phyloP scores from a whole-genome alignment of 2,888 invertebrate species.

The Phoronis australis region DNA sequence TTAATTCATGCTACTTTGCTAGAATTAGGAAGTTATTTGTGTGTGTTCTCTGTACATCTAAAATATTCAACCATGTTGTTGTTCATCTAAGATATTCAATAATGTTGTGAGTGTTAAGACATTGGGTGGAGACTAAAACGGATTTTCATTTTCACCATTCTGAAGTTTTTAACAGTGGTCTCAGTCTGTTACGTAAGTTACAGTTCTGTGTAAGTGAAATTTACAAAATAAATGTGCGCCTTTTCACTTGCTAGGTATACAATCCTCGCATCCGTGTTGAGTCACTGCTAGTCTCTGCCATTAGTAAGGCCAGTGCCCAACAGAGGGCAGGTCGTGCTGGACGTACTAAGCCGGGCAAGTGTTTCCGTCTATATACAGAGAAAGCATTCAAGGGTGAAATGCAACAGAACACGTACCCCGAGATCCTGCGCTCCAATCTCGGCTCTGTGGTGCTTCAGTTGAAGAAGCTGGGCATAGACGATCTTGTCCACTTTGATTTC shows the following conservation, averaged over 20 bases:
- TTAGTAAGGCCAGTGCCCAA: slow-evolving; percentile 98
- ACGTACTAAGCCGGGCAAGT: slow-evolving; percentile 95
- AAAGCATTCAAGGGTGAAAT: slow-evolving; percentile 84
- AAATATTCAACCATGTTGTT: too few relatives aligned
- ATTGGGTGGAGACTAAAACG: too few relatives aligned
- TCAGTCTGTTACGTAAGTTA: too few relatives aligned
- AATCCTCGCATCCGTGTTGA: slow-evolving; percentile 90
- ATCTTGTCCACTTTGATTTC: slow-evolving; percentile 99
- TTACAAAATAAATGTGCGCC: too few relatives aligned
- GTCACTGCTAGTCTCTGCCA: slow-evolving; percentile 94
- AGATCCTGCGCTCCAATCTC: slow-evolving; percentile 87
- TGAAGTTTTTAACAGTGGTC: too few relatives aligned
- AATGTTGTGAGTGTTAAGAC: too few relatives aligned
- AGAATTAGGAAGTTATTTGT: too few relatives aligned
- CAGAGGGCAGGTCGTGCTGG: slow-evolving; percentile 97
- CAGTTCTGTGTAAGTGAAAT: too few relatives aligned
- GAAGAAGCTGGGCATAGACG: slow-evolving; percentile 97
- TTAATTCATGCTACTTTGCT: too few relatives aligned
- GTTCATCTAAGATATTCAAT: too few relatives aligned
- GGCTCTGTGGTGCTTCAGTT: slow-evolving; percentile 97
- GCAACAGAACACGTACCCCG: slow-evolving; percentile 98
- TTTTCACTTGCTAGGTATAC: slow-evolving; percentile 60
- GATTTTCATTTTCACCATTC: too few relatives aligned
- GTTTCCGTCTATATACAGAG: slow-evolving; percentile 80
- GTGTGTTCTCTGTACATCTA: too few relatives aligned